These are phyloP conservation scores for Brassicogethes aeneus DNA, from an alignment of 2,888 invertebrate genomes.

Conservation along the genomic window DNA sequence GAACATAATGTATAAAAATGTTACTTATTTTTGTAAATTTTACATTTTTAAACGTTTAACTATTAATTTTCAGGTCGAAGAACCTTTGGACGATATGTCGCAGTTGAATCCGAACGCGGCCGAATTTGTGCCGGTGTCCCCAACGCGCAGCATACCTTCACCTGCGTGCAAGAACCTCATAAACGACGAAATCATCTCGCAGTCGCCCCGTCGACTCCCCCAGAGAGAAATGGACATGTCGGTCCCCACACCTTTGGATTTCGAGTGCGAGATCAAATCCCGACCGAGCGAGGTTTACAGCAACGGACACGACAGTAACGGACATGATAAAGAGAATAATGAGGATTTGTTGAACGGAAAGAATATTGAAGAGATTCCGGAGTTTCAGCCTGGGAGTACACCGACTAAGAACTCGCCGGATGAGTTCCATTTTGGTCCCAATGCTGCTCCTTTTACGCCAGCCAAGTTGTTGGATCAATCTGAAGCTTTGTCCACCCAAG, in stretches of 20 bases:
- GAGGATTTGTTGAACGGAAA: conserved; percentile 36
- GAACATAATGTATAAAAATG: no score
- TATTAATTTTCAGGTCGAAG: conserved; percentile 26
- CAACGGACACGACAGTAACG: conserved; percentile 46
- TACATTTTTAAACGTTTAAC: background rate
- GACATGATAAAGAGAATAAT: conserved; percentile 6
- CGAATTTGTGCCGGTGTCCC: conserved; percentile 69
- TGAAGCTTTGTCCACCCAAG: conserved; percentile 43
- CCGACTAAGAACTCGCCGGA: conserved; percentile 29
- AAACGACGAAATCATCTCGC: conserved; percentile 47
- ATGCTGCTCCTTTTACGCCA: conserved; percentile 44
- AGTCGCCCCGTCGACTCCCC: conserved; percentile 61
- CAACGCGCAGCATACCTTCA: conserved; percentile 45
- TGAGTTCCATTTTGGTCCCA: conserved; percentile 55
- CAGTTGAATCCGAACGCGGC: conserved; percentile 78
- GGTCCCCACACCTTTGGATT: conserved; percentile 52
- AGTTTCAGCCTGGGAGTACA: conserved; percentile 33
- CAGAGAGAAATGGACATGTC: conserved; percentile 49
- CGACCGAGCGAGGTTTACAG: conserved; percentile 55
- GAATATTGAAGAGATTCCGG: conserved; percentile 37
- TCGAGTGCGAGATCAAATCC: conserved; percentile 53
- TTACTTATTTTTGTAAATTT: no score
- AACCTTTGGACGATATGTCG: conserved; percentile 54
- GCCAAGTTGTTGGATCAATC: conserved; percentile 39
- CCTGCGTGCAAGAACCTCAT: conserved; percentile 33